Evolutionary conservation across 1,140 invertebrate genomes (phyloP).

Genomic region (Drosophila sturtevanti): DNA sequence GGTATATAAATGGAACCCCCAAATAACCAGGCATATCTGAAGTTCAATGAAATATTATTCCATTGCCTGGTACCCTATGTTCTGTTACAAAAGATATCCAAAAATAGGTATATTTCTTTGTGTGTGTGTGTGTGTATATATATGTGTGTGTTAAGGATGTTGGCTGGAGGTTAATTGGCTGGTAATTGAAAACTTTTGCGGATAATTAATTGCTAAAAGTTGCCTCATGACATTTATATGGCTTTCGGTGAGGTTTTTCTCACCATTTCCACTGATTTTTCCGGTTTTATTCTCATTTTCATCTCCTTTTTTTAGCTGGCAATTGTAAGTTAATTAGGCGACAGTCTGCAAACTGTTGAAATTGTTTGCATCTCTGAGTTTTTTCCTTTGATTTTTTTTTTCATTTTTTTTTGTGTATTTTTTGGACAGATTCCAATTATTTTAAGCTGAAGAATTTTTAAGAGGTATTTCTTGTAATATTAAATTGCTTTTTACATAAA

Average conservation of each 20-base stretch:
- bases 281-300: neutral
- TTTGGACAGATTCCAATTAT: neutral
- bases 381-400: neutral
- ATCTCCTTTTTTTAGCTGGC: slow-evolving; percentile 24
- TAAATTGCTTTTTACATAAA: no score
- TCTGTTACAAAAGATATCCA: neutral
- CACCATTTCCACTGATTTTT: slow-evolving; percentile 30
- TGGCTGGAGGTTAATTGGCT: slow-evolving; percentile 61
- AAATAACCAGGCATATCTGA: no score
- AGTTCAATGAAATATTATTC: no score
- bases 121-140: neutral
- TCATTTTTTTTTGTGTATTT: neutral
- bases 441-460: neutral
- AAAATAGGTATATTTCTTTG: no score
- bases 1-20: no score
- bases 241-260: slow-evolving; percentile 63
- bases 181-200: slow-evolving; percentile 75
- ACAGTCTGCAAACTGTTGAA: slow-evolving; percentile 43
- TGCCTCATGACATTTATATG: slow-evolving; percentile 73
- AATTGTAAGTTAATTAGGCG: slow-evolving; percentile 68
- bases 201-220: slow-evolving; percentile 76
- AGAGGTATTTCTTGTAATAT: neutral
- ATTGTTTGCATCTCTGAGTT: slow-evolving; percentile 28
- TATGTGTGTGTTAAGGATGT: slow-evolving; percentile 28
- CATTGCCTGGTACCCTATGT: neutral